Base-by-base conservation (phyloP, 1,140 invertebrate genomes). In the Subanguina moxae region DNA sequence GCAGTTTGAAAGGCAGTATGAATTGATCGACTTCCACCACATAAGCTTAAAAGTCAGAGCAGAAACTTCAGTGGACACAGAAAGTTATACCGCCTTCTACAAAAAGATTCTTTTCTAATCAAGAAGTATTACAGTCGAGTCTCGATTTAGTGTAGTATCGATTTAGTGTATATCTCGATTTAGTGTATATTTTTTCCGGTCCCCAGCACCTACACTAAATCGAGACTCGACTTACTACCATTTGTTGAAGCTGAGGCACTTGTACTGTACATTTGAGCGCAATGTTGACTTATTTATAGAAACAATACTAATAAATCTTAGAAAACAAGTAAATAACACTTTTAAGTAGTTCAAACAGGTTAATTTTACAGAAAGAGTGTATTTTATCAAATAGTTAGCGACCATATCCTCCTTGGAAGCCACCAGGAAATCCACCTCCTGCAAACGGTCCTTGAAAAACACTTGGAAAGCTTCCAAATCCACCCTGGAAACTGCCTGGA, bases 1-100 rank as follows among this genome's bases (percentile, higher is more conserved):
- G 48, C 56, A 78, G 76, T 80, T 82, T 66, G 78, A 80, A 43
- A 64, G 80, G 19, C 78, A 80, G 70, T 76, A 80, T 59, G 78
- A 80, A 57, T 64, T 74, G 46, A 62, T 63, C 13, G 80, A 77
- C 57, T 81, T 76, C 56, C 74, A 80, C 46, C 71, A 74, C 19
- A 80, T 80, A 76, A 68, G 63, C 13, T 70, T 80, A 70, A 80
- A 78, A 62, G 62, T 80, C 21, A 64, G 78, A n/a, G 78, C 78
- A 1, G 77, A 77, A 56, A 80, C 78, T 17, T 65, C 72, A 15
- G 61, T 76, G 25, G 78, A 80, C 32, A 82, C 78, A 9, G 78
- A 82, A 64, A 57, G 52, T 45, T 80, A 77, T 69, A 76, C 64
- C n/a, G 78, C 78, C 0, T 66, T 56, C 23, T 80, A 80, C 65